phyloP scores from a whole-genome alignment of 2,888 invertebrate species.

The Mantis religiosa region DNA sequence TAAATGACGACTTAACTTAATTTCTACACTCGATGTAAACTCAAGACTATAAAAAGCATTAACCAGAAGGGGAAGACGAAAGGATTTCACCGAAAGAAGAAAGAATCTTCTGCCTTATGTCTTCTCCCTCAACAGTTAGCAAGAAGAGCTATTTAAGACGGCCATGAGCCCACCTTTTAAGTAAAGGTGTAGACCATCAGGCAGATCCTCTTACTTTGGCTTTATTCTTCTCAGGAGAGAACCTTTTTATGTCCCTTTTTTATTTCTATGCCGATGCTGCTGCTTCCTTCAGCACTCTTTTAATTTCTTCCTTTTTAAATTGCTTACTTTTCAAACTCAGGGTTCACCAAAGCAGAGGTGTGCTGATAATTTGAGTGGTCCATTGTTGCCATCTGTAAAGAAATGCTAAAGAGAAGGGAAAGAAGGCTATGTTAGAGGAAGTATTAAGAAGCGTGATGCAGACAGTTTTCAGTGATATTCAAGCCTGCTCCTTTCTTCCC shows the following conservation, averaged over 20 bases:
- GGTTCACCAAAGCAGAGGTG: background rate
- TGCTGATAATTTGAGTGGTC: background rate
- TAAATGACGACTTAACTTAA: background rate
- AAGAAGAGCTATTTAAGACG: background rate
- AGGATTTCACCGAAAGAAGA: background rate
- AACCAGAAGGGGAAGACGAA: background rate
- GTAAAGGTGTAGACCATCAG: background rate
- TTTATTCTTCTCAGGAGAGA: background rate
- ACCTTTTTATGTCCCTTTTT: background rate
- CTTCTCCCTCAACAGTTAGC: background rate
- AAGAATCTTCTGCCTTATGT: background rate
- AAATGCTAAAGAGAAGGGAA: background rate
- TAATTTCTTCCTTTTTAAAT: background rate
- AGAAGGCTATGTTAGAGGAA: background rate
- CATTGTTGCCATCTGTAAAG: slow-evolving; percentile 6
- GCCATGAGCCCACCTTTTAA: background rate
- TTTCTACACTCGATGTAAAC: background rate
- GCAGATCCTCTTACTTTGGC: slow-evolving; percentile 1
- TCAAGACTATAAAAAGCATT: background rate
- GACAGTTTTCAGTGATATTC: slow-evolving; percentile 1
- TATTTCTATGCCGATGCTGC: background rate
- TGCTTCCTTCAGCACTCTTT: background rate
- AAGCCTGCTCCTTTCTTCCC: background rate
- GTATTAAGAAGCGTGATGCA: background rate
- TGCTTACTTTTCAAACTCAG: background rate